phyloP scores from a whole-genome alignment of 2,888 invertebrate species.

The Autographa pulchrina region DNA sequence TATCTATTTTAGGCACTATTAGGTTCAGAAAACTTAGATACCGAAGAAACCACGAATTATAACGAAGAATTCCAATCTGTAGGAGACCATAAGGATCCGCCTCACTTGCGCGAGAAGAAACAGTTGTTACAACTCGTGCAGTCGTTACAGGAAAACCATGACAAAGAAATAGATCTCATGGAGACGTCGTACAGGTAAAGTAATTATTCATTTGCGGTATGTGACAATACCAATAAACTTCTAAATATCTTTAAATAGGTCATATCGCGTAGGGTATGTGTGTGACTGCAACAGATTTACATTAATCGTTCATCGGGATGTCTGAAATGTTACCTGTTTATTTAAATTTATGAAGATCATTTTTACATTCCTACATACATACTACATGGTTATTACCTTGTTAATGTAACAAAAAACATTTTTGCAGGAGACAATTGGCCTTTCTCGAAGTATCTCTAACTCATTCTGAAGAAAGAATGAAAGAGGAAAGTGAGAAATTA shows the following conservation, averaged over 20 bases:
- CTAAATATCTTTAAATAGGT: too few species aligned
- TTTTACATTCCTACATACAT: too few species aligned
- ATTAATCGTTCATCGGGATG: too few species aligned
- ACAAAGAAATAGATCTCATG: slow-evolving; percentile 90
- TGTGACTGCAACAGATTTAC: too few species aligned
- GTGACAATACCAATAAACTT: too few species aligned
- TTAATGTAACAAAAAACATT: not conserved
- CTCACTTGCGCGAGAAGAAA: slow-evolving; percentile 77
- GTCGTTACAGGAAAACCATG: slow-evolving; percentile 89
- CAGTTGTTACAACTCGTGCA: slow-evolving; percentile 86
- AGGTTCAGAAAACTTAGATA: slow-evolving; percentile 65
- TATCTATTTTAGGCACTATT: slow-evolving; percentile 72
- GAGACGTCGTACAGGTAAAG: slow-evolving; percentile 90
- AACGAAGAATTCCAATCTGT: slow-evolving; percentile 58
- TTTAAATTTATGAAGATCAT: too few species aligned
- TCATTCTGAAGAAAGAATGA: slow-evolving; percentile 90
- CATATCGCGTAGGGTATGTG: too few species aligned
- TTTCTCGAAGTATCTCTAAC: slow-evolving; percentile 88
- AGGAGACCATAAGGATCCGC: slow-evolving; percentile 69
- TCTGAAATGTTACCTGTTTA: too few species aligned
- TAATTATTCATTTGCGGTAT: too few species aligned
- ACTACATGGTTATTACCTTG: too few species aligned
- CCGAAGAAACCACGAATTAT: slow-evolving; percentile 54
- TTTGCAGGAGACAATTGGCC: slow-evolving; percentile 88
- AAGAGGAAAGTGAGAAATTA: slow-evolving; percentile 88